A percentile compares a stretch with the other conserved stretches of the same genome.
Conservation (phyloP, 2,113 vertebrate species). For the Notarius quadriscutis region DNA sequence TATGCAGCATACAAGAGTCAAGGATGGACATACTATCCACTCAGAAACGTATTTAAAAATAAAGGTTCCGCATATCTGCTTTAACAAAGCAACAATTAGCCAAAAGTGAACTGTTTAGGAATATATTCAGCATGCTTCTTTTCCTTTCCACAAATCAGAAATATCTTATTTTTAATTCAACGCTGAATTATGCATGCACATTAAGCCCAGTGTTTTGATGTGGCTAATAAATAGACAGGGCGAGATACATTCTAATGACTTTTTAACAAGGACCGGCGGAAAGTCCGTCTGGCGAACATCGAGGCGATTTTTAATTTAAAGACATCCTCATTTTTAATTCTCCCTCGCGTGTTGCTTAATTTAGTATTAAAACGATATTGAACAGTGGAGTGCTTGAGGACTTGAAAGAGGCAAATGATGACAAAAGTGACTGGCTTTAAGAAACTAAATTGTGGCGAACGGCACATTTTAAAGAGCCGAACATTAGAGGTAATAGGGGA, state of each 20-base stretch:
- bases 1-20: no score
- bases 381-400: slow-evolving; percentile 66
- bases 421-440: slow-evolving; percentile 61
- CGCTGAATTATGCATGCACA: slow-evolving; percentile 70
- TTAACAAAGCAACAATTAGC: slow-evolving; percentile 38
- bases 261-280: slow-evolving; percentile 68
- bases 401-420: slow-evolving; percentile 57
- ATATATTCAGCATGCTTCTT: slow-evolving; percentile 65
- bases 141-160: slow-evolving; percentile 58
- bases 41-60: no score
- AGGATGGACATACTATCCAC: no score
- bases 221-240: slow-evolving; percentile 71
- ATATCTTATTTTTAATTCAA: slow-evolving; percentile 61
- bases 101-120: slow-evolving; percentile 75
- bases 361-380: slow-evolving; percentile 74
- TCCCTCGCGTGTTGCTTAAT: slow-evolving; percentile 69
- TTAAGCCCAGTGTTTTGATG: slow-evolving; percentile 74
- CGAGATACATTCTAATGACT: slow-evolving; percentile 70
- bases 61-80: no score
- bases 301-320: slow-evolving; percentile 71
- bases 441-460: slow-evolving; percentile 69
- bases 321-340: slow-evolving; percentile 58
- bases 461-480: slow-evolving; percentile 68
- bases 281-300: slow-evolving; percentile 61
- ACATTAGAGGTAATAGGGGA: slow-evolving; percentile 64